Conservation (phyloP, 1,140 invertebrate genomes). For the Triops longicaudatus region DNA sequence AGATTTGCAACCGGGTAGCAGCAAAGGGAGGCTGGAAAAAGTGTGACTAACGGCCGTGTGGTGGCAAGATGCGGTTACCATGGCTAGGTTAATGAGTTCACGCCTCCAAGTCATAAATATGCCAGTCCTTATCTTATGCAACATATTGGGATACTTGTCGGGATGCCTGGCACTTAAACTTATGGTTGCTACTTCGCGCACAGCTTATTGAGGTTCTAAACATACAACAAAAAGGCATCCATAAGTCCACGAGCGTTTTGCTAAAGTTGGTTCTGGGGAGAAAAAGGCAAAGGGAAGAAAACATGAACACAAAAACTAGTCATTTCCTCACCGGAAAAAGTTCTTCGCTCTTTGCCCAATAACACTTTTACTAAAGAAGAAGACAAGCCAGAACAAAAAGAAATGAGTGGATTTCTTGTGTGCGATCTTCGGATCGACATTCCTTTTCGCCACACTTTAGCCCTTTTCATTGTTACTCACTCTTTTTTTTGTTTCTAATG, state of each 20-base stretch:
- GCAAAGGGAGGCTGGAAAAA: background rate
- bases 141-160: background rate
- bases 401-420: background rate
- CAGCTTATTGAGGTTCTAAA: background rate
- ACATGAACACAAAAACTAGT: too few species aligned
- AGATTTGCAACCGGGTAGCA: background rate
- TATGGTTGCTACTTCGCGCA: background rate
- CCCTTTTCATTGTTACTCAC: background rate
- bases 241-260: background rate
- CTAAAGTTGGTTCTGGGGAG: too few species aligned
- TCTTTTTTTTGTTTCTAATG: too few species aligned
- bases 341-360: too few species aligned
- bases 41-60: background rate
- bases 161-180: background rate
- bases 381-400: too few species aligned
- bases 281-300: too few species aligned
- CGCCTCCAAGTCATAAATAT: conserved; percentile 2
- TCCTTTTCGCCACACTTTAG: background rate
- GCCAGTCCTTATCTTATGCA: background rate
- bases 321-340: too few species aligned
- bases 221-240: background rate
- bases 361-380: too few species aligned
- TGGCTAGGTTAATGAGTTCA: conserved; percentile 11
- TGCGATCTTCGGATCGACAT: background rate
- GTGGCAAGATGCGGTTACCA: background rate